Conservation (phyloP, 2,888 invertebrate species). For the Diplolepis rosae region DNA sequence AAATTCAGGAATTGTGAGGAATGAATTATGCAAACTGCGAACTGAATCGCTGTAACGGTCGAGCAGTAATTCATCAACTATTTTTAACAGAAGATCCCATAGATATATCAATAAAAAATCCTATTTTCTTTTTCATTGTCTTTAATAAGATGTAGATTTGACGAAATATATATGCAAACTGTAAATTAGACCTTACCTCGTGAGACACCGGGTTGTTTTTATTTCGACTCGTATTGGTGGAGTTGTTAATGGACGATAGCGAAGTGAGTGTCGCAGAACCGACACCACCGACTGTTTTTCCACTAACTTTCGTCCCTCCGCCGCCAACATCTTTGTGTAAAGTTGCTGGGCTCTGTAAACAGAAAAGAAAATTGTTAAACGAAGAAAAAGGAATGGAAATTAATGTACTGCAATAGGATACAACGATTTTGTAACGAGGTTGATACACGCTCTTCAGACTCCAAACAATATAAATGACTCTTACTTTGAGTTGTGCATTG, state of each 20-base stretch:
- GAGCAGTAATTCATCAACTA: background rate
- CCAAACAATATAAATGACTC: conserved; percentile 40
- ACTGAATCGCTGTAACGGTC: background rate
- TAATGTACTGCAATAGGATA: conserved; percentile 18
- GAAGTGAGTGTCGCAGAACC: conserved; percentile 71
- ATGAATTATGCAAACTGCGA: background rate
- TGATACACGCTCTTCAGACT: conserved; percentile 33
- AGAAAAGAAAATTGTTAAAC: conserved; percentile 31
- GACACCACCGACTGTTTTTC: conserved; percentile 70
- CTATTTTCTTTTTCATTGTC: background rate
- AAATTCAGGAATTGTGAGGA: background rate
- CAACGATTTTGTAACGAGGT: conserved; percentile 27
- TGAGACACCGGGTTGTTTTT: conserved; percentile 69
- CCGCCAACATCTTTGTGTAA: conserved; percentile 72
- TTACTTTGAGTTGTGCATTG: conserved; percentile 38
- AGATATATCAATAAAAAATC: background rate
- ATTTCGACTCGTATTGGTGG: conserved; percentile 66
- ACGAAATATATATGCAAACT: background rate
- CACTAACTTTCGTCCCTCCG: conserved; percentile 71
- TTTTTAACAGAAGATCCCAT: background rate
- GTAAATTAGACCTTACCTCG: conserved; percentile 65
- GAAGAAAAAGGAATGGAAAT: conserved; percentile 8
- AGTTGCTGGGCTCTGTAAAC: conserved; percentile 72
- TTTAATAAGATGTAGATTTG: background rate
- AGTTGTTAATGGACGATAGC: conserved; percentile 70